Evolutionary conservation across 2,888 invertebrate genomes (phyloP), one percentile per base, ranked within the genome.

Genomic region (Limnephilus auricula): DNA sequence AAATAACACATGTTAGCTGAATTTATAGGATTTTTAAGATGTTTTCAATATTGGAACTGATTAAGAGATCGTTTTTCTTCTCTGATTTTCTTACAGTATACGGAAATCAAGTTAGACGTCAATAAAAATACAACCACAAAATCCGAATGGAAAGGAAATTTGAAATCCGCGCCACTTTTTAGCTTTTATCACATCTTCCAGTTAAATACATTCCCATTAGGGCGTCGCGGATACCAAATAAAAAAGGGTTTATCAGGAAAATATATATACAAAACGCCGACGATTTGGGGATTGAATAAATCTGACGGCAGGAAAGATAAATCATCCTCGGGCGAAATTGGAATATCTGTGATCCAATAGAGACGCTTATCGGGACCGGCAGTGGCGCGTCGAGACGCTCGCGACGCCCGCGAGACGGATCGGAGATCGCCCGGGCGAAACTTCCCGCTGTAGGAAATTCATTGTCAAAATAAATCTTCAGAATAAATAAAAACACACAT

Each of bases 261-360:
- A 40, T 40, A 37, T 10, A 85, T 87, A 65, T 65, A 87, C 78
- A 78, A 87, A 78, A 87, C 32, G 32, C 3, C 15, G 34, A 50
- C 65, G 87, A 87, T 87, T 31, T 31, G n/a, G 25, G 37, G 65
- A 87, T 87, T 31, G 87, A 87, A 87, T 87, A 65, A 87, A 87
- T 65, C 65, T 65, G 87, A 65, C 15, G 87, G 65, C 25, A 31
- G 65, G 65, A 87, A 87, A 87, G 78, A 87, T 87, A 87, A 87
- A 87, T 65, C 87, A 87, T 25, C 37, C 31, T 31, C 65, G 30
- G 65, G 65, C 32, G 87, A 87, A 78, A 87, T 87, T 65, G 65
- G 34, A 87, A 87, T 32, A 87, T 87, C 87, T 25, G 31, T 50
- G 78, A 87, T 87, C 87, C 87, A 65, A 87, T 87, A 65, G 78